These are phyloP conservation scores for Cremastobaeus sp. DNA, from an alignment of 2,888 invertebrate species.

Conservation along the genomic window DNA sequence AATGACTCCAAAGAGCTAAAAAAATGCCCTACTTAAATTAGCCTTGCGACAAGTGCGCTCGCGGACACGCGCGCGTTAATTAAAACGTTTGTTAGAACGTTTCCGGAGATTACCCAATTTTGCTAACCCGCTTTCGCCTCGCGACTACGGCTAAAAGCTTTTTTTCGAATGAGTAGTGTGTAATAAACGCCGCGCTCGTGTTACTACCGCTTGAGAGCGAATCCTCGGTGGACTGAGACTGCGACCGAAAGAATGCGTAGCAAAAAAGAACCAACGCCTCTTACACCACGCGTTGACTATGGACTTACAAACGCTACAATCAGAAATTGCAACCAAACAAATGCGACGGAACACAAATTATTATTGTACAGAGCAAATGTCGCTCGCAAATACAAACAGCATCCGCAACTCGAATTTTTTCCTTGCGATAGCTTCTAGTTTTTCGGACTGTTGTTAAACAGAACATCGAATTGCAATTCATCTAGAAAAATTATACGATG, in stretches of 20 bases:
- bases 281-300: slow-evolving; percentile 22
- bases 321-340: slow-evolving; percentile 29
- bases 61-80: slow-evolving; percentile 54
- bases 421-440: too few relatives aligned
- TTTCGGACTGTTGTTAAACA: too few relatives aligned
- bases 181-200: slow-evolving; percentile 44
- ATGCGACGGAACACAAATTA: slow-evolving; percentile 19
- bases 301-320: slow-evolving; percentile 23
- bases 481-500: too few relatives aligned
- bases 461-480: too few relatives aligned
- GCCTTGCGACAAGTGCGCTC: slow-evolving; percentile 47
- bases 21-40: slow-evolving; percentile 54
- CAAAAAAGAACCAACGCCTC: slow-evolving; percentile 33
- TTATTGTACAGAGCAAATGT: slow-evolving; percentile 21
- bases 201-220: slow-evolving; percentile 39
- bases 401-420: too few relatives aligned
- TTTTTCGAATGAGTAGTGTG: slow-evolving; percentile 56
- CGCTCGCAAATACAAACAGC: neutral
- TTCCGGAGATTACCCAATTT: slow-evolving; percentile 59
- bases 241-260: neutral
- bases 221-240: slow-evolving; percentile 30
- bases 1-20: slow-evolving; percentile 56
- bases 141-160: slow-evolving; percentile 52
- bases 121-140: slow-evolving; percentile 40
- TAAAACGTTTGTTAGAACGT: slow-evolving; percentile 59